Evolutionary conservation across 2,797 vertebrate species (phyloP).

Genomic region (Geotria australis): DNA sequence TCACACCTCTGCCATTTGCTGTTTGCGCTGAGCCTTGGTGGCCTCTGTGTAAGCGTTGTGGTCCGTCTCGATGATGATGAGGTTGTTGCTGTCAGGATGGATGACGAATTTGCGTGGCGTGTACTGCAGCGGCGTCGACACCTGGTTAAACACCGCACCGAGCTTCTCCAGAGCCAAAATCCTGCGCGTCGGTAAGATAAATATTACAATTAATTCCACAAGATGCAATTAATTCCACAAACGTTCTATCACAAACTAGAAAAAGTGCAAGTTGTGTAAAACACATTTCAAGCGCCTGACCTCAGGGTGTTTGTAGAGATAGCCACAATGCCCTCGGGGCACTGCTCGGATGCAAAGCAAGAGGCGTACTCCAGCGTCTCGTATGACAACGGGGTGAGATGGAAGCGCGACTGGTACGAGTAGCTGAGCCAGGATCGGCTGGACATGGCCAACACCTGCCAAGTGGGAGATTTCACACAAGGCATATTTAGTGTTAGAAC

Average conservation of each 20-base stretch:
- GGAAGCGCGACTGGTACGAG: slow-evolving; percentile 89
- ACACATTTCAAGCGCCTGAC: slow-evolving; percentile 10
- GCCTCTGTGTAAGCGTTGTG: slow-evolving; percentile 96
- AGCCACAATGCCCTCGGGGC: slow-evolving; percentile 87
- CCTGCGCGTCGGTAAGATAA: slow-evolving; percentile 10
- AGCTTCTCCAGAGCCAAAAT: slow-evolving; percentile 92
- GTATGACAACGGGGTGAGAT: slow-evolving; percentile 70
- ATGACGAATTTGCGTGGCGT: slow-evolving; percentile 92
- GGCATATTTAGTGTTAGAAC: neutral
- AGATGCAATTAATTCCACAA: too few relatives aligned
- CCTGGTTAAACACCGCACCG: slow-evolving; percentile 93
- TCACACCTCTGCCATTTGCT: slow-evolving; percentile 90
- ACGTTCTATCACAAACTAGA: too few relatives aligned
- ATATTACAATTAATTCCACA: neutral
- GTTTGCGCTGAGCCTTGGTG: slow-evolving; percentile 89
- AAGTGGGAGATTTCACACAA: slow-evolving; percentile 1
- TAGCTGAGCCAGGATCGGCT: slow-evolving; percentile 96
- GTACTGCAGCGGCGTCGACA: slow-evolving; percentile 80
- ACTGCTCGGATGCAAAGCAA: slow-evolving; percentile 86
- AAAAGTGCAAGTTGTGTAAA: too few relatives aligned
- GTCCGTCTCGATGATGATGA: slow-evolving; percentile 79
- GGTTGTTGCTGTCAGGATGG: slow-evolving; percentile 77
- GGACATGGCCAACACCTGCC: slow-evolving; percentile 84
- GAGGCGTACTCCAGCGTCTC: slow-evolving; percentile 90
- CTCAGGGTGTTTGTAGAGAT: slow-evolving; percentile 91